These are phyloP conservation scores for Heteronetta atricapilla DNA, from an alignment of 2,113 vertebrate genomes.

Conservation along the genomic window DNA sequence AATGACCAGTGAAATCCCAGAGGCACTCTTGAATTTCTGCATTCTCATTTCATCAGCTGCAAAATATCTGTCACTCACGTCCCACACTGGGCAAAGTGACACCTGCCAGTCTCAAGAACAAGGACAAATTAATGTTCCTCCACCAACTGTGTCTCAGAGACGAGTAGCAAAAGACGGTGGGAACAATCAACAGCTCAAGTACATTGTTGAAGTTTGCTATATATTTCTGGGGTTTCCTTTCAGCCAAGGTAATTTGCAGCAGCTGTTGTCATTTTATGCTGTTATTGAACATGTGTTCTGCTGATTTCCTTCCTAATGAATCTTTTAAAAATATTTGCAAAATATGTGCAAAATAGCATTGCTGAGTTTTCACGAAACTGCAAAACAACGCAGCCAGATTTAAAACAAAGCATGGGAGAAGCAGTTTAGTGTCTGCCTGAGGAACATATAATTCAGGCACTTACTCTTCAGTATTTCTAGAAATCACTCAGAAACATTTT, in stretches of 20 bases:
- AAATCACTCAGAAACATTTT: constrained; percentile 35
- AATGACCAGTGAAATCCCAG: constrained; percentile 95
- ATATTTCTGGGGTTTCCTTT: constrained; percentile 62
- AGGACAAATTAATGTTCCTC: constrained; percentile 84
- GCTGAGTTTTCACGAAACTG: background rate
- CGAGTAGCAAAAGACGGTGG: constrained; percentile 32
- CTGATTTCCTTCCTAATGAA: constrained; percentile 32
- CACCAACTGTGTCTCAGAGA: constrained; percentile 72
- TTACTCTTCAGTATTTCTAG: background rate
- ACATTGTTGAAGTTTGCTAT: constrained; percentile 71
- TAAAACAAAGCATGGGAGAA: background rate
- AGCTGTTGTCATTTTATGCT: constrained; percentile 45
- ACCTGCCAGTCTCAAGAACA: constrained; percentile 98
- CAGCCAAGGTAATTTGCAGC: constrained; percentile 66
- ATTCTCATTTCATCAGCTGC: constrained; percentile 91
- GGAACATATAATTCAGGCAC: background rate
- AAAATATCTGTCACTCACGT: constrained; percentile 86
- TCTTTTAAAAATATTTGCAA: constrained; percentile 62
- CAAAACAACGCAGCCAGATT: background rate
- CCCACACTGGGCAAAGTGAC: constrained; percentile 90
- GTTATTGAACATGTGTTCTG: constrained; percentile 38
- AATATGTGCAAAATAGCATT: constrained; percentile 1
- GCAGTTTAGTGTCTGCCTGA: background rate
- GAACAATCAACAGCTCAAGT: constrained; percentile 58
- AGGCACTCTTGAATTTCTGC: constrained; percentile 95